Conservation (phyloP, 2,888 invertebrate genomes). For the Scaptomyza cyrtandrae region DNA sequence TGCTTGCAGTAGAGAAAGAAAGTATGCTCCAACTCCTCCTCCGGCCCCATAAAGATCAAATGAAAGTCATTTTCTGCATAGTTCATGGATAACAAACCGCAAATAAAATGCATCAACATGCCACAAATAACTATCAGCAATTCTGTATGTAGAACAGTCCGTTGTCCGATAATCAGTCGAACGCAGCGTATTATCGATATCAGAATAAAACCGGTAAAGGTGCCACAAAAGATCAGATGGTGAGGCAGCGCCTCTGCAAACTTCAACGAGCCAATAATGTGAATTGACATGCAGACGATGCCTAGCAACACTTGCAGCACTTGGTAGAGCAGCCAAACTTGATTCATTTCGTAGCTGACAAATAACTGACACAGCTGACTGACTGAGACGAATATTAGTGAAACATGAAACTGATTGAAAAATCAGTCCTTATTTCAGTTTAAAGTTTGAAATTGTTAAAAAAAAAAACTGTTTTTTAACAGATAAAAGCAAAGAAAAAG, state of each 20-base stretch:
- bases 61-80: constrained; percentile 72
- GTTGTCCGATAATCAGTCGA: constrained; percentile 38
- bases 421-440: neutral
- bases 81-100: constrained; percentile 53
- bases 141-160: constrained; percentile 47
- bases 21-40: constrained; percentile 52
- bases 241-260: constrained; percentile 63
- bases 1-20: constrained; percentile 57
- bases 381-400: constrained; percentile 8
- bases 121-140: constrained; percentile 37
- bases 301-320: constrained; percentile 34
- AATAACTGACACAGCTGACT: neutral
- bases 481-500: too few species aligned
- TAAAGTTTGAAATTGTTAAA: too few species aligned
- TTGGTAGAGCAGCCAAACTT: constrained; percentile 65
- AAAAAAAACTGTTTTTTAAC: neutral
- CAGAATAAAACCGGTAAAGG: constrained; percentile 60
- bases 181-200: constrained; percentile 44
- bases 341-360: constrained; percentile 55
- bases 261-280: constrained; percentile 53
- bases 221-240: constrained; percentile 69
- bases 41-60: constrained; percentile 63
- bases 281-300: constrained; percentile 39
- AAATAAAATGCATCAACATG: constrained; percentile 41
- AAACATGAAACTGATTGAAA: constrained; percentile 1